Base-by-base conservation (phyloP, 2,888 invertebrate species). In the Uloborus plumipes region DNA sequence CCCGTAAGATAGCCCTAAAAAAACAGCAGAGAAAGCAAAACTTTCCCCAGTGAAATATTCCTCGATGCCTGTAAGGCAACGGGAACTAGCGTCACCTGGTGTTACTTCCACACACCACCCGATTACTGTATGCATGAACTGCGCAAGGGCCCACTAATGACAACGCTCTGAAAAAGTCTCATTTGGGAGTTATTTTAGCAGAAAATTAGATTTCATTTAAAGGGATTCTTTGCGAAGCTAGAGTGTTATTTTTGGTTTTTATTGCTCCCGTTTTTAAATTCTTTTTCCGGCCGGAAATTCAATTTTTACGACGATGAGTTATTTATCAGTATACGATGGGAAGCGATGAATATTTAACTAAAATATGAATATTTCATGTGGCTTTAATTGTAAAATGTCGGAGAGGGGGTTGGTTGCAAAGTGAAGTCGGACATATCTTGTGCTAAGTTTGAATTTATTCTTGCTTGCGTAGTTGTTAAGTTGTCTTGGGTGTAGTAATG, bases 281-380 rank as follows among this genome's bases (percentile, higher is more conserved):
- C 49, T 75, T 71, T 65, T 76, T 78, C 18, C 39, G 18, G 18
- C 26, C 3, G 39, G 9, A 39, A 39, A 39, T 39, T 39, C 55
- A 51, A 53, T 66, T 64, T 71, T 50, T 49, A 66, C 22, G 20
- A 49, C 47, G 47, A 51, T 47, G 69, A 64, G 74, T 51, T 69
- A 74, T 74, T 80, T 64, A 74, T 80, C 80, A 70, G 67, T 62
- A 50, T n/a, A 61, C 31, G 64, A 69, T n/a, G 50, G 49, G 55
- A 39, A 47, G 31, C 58, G 67, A 58, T 62, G 80, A 74, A 74
- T 74, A 74, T 74, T 80, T 80, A 74, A 73, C 26, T 58, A 70
- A 74, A 74, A 74, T 80, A 80, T 80, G 80, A 80, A 80, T 80
- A 74, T 80, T 80, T 80, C 70, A 80, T 80, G 74, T 70, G 80